Base-by-base conservation (phyloP, 2,113 vertebrate species). In the Geococcyx californianus region DNA sequence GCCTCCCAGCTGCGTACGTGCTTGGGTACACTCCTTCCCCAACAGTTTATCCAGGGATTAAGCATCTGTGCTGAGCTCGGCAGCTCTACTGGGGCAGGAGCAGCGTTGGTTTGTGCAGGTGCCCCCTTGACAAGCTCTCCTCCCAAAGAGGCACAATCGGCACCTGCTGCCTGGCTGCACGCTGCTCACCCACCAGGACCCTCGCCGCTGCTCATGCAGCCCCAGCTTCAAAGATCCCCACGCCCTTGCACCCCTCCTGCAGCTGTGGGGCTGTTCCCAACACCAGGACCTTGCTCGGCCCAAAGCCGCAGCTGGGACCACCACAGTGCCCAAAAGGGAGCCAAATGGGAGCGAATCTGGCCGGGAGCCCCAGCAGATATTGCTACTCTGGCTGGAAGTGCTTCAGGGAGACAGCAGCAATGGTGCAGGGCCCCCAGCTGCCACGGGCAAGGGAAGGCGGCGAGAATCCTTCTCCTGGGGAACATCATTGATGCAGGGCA, bases 391-490 rank as follows among this genome's bases (percentile, higher is more conserved):
- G 33, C 55, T 85, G 68, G 38, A 55, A 64, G 40, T 1, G 3
- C 20, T 33, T 34, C 24, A 2, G 0, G 10, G 72, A 42, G 42
- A 23, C 8, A 42, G 56, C 51, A 78, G 60, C 0, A 8, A 59
- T 10, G 38, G 64, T 3, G 4, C 2, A 0, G 28, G 56, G 28
- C 0, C 1, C 42, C 42, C 0, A 2, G 58, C 51, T 25, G 17
- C 21, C 18, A 36, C 23, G 33, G 33, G 29, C 1, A 0, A 14
- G 80, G 49, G 44, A 40, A 29, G 36, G 42, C 16, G 12, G 55
- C 1, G 4, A 55, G 7, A 16, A 4, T 6, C 70, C 42, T 17
- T 54, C 6, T 75, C 29, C 42, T 15, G n/a, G 31, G 54, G 19
- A 55, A 31, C 40, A 31, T 3, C 55, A 36, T 4, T 6, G 58